These are phyloP conservation scores for Onthophagus sagittarius DNA, from an alignment of 2,888 invertebrate species.

Conservation along the genomic window DNA sequence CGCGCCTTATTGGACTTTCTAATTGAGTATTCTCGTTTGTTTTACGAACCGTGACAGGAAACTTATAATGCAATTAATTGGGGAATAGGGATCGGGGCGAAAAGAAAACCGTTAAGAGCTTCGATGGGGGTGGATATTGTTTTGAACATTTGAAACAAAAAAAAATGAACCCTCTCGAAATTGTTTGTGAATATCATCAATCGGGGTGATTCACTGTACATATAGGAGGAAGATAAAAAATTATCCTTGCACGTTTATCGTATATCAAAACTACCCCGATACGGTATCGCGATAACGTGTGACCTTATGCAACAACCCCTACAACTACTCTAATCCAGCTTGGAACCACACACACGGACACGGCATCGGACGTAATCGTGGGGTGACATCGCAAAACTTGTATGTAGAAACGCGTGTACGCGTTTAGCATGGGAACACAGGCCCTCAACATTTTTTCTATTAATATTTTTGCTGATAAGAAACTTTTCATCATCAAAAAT, in stretches of 20 bases:
- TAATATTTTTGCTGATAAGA: too few relatives aligned
- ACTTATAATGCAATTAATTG: constrained; percentile 11
- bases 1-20: constrained; percentile 42
- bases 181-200: not conserved
- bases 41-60: constrained; percentile 12
- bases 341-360: constrained; percentile 25
- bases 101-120: not conserved
- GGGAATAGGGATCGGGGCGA: not conserved
- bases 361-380: constrained; percentile 22
- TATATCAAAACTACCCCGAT: constrained; percentile 24
- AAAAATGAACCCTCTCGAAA: not conserved
- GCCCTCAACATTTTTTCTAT: constrained; percentile 12
- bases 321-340: constrained; percentile 24
- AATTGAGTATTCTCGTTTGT: constrained; percentile 40
- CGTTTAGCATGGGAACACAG: constrained; percentile 18
- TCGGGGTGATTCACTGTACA: not conserved
- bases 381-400: constrained; percentile 31
- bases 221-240: not conserved
- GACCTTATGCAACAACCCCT: constrained; percentile 25
- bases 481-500: too few relatives aligned
- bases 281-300: constrained; percentile 28
- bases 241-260: not conserved
- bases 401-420: constrained; percentile 28
- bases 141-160: not conserved
- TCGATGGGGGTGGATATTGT: not conserved